Evolutionary conservation across 2,113 vertebrate species (phyloP), one percentile per base, ranked within the genome.

Genomic region (Anas platyrhynchos): DNA sequence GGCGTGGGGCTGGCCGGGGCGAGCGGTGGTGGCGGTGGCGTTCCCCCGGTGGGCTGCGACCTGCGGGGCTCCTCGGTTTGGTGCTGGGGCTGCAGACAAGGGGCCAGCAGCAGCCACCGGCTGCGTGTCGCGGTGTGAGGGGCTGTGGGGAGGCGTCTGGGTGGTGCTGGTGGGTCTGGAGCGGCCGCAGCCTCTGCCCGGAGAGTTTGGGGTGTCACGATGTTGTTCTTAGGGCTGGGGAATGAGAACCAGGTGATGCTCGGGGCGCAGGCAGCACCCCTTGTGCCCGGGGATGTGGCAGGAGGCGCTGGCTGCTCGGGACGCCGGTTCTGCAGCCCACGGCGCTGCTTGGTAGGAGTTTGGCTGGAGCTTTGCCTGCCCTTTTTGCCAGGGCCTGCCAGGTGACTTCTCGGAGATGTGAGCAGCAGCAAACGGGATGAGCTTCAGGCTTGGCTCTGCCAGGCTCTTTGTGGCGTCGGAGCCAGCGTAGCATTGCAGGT

Each of bases 51-150:
- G 48, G 62, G 50, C 29, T 1, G 2, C 31, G 59, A 38, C 31
- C 8, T 34, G 16, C 4, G 0, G 55, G 15, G 55, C 25, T 66
- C 1, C 0, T 1, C 2, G 11, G 1, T 38, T 25, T 3, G 5
- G 18, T 0, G 22, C 76, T 38, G 32, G 62, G 44, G 65, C 55
- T 7, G 46, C 52, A 38, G 31, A 11, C 44, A 46, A 6, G 8
- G 46, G 21, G n/a, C 59, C 0, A 2, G 68, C 16, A 17, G 23
- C 34, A 1, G 13, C 2, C 1, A 69, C 48, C 54, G 7, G 3
- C 38, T 32, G 2, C 3, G 44, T 6, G 11, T 31, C 2, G 0
- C n/a, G 29, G 67, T 41, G 38, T 2, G 3, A n/a, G 44, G 52
- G 34, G 21, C 44, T 26, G 22, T 3, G 10, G 48, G 41, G 58